Evolutionary conservation across 1,140 invertebrate species (phyloP), one percentile per base, ranked within the genome.

Genomic region (Anoplolepis gracilipes): DNA sequence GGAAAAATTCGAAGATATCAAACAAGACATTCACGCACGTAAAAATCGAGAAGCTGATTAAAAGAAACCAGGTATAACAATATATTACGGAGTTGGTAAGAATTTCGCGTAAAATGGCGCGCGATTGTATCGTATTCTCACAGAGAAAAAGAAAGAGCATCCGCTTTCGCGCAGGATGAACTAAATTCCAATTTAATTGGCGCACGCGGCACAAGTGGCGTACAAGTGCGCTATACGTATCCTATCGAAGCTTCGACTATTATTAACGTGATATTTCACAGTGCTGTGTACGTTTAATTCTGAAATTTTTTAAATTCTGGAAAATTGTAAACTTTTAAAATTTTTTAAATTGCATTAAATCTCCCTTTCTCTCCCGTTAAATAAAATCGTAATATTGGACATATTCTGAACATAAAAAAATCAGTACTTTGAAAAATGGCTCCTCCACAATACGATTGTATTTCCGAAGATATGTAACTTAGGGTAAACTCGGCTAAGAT

Each of bases 111-210:
- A 22, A 70, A 81, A 2, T 11, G 11, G 2, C 57, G 72, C 25
- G 22, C 16, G 42, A 57, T 42, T 11, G 25, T 70, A 57, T 69
- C 39, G 65, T 72, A 42, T 57, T 72, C 25, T 46, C 16, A n/a
- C 25, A 57, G 5, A 42, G 11, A 42, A 22, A 69, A n/a, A 42
- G 64, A 46, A 28, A 11, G 28, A 22, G 61, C 42, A 4, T 30
- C 19, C 25, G 42, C 57, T n/a, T 53, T 53, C 42, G 30, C 59
- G n/a, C 65, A 36, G 53, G n/a, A 72, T 81, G 19, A 72, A 28
- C 53, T 72, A 81, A 81, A 81, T 72, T 72, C 53, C 65, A 81
- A 72, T 81, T 81, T 81, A 81, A 81, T 81, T 72, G 78, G 49
- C 30, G 64, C 64, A 53, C 25, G 49, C 19, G 25, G 57, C 7